These are phyloP conservation scores for Brachionus calyciflorus DNA, from an alignment of 1,140 invertebrate genomes.

Conservation along the genomic window DNA sequence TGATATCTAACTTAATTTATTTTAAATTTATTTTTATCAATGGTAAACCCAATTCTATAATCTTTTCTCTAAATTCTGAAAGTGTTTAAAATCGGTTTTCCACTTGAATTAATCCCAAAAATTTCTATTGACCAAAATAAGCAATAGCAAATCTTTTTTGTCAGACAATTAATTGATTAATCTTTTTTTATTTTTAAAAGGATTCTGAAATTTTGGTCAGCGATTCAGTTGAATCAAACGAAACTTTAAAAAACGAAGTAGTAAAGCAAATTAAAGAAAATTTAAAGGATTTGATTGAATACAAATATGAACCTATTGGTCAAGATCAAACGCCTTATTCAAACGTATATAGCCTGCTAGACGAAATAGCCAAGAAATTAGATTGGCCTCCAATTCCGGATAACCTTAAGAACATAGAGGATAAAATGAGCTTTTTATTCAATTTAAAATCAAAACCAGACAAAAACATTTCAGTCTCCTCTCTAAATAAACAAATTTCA, in stretches of 20 bases:
- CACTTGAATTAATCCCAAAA: no score
- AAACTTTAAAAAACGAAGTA: background rate
- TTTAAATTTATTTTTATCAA: no score
- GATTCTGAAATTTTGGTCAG: constrained; percentile 9
- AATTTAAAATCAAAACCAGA: background rate
- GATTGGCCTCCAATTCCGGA: constrained; percentile 16
- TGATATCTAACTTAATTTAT: no score
- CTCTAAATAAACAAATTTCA: constrained; percentile 38
- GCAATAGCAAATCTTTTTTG: no score
- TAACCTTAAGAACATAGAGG: background rate
- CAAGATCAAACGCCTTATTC: background rate
- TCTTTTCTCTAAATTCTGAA: no score
- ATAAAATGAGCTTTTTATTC: constrained; percentile 25
- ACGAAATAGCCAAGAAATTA: constrained; percentile 12
- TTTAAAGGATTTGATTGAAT: background rate
- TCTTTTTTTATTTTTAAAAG: background rate
- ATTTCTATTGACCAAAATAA: no score
- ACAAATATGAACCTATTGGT: background rate
- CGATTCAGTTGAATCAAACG: background rate
- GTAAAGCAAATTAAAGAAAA: background rate
- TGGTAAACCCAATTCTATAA: no score
- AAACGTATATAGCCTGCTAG: background rate
- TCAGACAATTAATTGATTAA: no score
- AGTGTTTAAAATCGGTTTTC: no score
- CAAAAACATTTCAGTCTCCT: background rate